Percentiles rank a stretch among this genome's conserved stretches.
These are phyloP conservation scores for Chrysopa pallens DNA, from an alignment of 1,140 invertebrate genomes.

Conservation along the genomic window DNA sequence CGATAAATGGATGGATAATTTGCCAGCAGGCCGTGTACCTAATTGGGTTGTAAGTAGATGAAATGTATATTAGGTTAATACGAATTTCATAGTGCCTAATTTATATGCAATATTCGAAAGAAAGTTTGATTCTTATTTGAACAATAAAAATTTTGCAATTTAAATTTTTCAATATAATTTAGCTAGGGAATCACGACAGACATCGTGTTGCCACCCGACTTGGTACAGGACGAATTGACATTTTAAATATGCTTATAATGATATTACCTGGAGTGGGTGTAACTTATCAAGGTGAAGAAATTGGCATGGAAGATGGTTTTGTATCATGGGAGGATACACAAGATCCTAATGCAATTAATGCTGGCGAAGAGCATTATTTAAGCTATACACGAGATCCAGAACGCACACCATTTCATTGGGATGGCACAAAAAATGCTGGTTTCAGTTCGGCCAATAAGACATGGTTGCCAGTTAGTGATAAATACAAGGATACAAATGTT, in stretches of 20 bases:
- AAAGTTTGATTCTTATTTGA: too few species aligned
- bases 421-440: slow-evolving; percentile 40
- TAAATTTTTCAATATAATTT: neutral
- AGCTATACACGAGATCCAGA: slow-evolving; percentile 13
- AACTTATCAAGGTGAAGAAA: slow-evolving; percentile 64
- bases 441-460: slow-evolving; percentile 35
- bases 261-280: slow-evolving; percentile 46
- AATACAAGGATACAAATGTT: slow-evolving; percentile 35
- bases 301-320: slow-evolving; percentile 42
- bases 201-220: slow-evolving; percentile 26
- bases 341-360: slow-evolving; percentile 27
- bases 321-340: slow-evolving; percentile 28
- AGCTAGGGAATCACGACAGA: slow-evolving; percentile 33
- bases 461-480: slow-evolving; percentile 42
- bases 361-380: slow-evolving; percentile 18
- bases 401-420: slow-evolving; percentile 65
- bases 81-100: too few species aligned
- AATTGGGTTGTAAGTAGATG: slow-evolving; percentile 35
- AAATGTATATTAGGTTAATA: too few species aligned
- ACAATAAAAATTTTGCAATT: too few species aligned
- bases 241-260: slow-evolving; percentile 27
- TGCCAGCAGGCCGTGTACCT: slow-evolving; percentile 25
- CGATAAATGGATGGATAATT: slow-evolving; percentile 30
- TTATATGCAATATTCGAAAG: too few species aligned
- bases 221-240: slow-evolving; percentile 23